Base-by-base conservation (phyloP, 2,797 vertebrate genomes). In the Sternarchorhynchus goeldii region DNA sequence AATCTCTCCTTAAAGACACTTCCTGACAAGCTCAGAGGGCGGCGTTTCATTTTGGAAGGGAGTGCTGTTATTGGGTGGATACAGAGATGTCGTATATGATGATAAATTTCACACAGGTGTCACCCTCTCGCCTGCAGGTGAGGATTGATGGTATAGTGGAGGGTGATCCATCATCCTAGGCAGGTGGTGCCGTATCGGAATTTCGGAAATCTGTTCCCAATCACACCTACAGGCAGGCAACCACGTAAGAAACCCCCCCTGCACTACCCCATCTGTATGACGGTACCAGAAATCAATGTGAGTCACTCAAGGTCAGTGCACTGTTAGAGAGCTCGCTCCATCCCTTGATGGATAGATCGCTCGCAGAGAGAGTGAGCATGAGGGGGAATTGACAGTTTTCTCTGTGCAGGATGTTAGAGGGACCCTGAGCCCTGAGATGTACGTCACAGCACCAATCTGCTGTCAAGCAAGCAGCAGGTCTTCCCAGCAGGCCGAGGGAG, bases 231-330 rank as follows among this genome's bases (percentile, higher is more conserved):
- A 91, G 91, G 93, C 93, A 91, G 96, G 92, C 89, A 91, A 91
- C 87, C 87, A 87, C 83, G 84, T 89, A 91, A 89, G 79, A 83
- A 79, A 75, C 55, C 79, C 70, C 80, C 64, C 45, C n/a, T n/a
- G 57, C 64, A 73, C 94, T 94, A 93, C 89, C 91, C 93, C 94
- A 95, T 97, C 96, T 96, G 94, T 83, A 91, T 95, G 93, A 91
- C 86, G 92, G 95, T 96, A 96, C 95, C 94, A 94, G 96, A 98
- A 98, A 99, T 99, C 97, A 96, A 97, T 98, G 95, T 88, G 91
- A 93, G 82, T 81, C 94, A 95, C 95, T 98, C 96, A 99, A 99
- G 97, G 97, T 99, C 97, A 99, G 97, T 97, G 96, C 96, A 97
- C 95, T 96, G 95, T 96, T 96, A 94, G 95, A 95, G 96, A 96